Evolutionary conservation across 1,140 invertebrate species (phyloP), one percentile per base, ranked within the genome.

Genomic region (Dendrolimus punctatus): DNA sequence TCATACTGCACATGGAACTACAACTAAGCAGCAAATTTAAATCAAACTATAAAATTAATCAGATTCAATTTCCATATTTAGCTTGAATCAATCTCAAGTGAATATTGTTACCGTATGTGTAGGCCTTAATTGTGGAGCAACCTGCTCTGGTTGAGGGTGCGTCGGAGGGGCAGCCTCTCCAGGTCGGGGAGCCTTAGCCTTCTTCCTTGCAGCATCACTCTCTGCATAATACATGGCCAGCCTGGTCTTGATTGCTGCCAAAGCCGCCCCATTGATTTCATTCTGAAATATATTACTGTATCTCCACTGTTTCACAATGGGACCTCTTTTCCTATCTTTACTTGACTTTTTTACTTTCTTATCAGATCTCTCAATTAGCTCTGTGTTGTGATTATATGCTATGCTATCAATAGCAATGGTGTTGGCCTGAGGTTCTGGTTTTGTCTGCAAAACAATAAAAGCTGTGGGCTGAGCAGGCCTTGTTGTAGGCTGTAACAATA

Each of bases 241-340:
- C 45, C 87, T 75, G n/a, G 85, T 88, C 68, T 88, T 88, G 36
- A 88, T 88, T 37, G 87, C 87, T 40, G 80, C 75, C 8, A 88
- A 63, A 41, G 83, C 85, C 44, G 80, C 82, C 40, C 87, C 87
- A 72, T 88, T 88, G 6, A 88, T 87, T 64, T 87, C 85, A 63
- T 88, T 83, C 69, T 88, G 86, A 59, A 88, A 88, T 61, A 87
- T 85, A 53, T 85, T 86, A 8, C 79, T 87, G 57, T 88, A 88
- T 57, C 86, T 71, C 87, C 87, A 88, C 55, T 88, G 86, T 58
- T 87, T 88, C 0, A 88, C 86, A 5, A 85, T 52, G 39, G 87
- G 87, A 23, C 86, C 87, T 44, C 70, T 80, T 59, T 77, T 83
- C 60, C 72, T 83, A 41, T 83, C 78, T 49, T 73, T 76, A 23